Base-by-base conservation (phyloP, 1,140 invertebrate species). In the Caerostris darwini region DNA sequence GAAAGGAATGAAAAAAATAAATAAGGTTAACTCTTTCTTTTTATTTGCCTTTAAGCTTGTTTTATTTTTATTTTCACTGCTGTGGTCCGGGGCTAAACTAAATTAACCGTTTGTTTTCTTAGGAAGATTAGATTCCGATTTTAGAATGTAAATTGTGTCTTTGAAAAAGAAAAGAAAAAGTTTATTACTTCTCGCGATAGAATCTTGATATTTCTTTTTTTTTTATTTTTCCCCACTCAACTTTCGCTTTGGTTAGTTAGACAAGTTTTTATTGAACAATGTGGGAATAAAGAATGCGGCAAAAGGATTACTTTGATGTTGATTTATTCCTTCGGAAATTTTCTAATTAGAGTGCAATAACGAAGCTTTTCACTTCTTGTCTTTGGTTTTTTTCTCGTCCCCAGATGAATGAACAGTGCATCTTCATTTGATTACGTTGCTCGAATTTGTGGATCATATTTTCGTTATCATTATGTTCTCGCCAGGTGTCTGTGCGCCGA, bases 91-190 rank as follows among this genome's bases (percentile, higher is more conserved):
- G 14, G 71, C 34, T 77, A 71, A 90, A 71, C 69, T 77, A 90
- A 90, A 90, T 90, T 71, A 90, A 90, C 88, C 69, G n/a, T 69
- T 90, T 90, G 88, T 90, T 90, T 90, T 90, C 54, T 10, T 56
- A 90, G 54, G 69, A 71, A 90, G 77, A 71, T 90, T 71, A 90
- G 64, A 64, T 90, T 57, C 34, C 2, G 34, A 34, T 34, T 34
- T 34, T 34, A 34, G 34, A 77, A 7, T 12, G 71, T 8, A 12
- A 77, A 77, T 50, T 5, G 14, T 77, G 34, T 71, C n/a, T 71
- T 6, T 34, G 8, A 64, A 64, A 77, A 90, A 56, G 67, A 64
- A 61, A 50, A 34, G 34, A 34, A 12, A 77, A 88, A 67, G 59
- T 88, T 88, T 88, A 88, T 88, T 88, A 88, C 58, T n/a, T 64